Conservation (phyloP, 2,888 invertebrate genomes). For the Caenorhabditis sinica region DNA sequence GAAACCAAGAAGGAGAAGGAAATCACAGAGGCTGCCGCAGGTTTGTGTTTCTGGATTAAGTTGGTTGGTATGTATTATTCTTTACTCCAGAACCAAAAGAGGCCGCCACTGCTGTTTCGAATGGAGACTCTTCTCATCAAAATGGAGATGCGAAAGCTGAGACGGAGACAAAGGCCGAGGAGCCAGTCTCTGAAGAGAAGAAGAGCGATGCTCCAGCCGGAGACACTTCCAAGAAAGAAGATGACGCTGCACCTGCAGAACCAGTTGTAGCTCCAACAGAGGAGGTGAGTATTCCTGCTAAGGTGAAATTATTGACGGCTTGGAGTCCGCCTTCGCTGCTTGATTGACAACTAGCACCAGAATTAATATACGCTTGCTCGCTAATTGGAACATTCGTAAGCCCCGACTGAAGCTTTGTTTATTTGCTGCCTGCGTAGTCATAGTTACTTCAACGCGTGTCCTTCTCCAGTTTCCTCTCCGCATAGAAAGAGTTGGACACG, state of each 20-base stretch:
- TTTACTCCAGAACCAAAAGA: constrained; percentile 20
- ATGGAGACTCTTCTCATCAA: constrained; percentile 34
- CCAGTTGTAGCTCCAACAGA: neutral
- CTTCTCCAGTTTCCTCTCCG: too few relatives aligned
- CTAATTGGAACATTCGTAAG: too few relatives aligned
- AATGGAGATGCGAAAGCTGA: constrained; percentile 35
- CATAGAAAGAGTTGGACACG: too few relatives aligned
- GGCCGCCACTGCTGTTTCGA: constrained; percentile 10
- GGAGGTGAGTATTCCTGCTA: neutral
- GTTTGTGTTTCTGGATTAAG: constrained; percentile 3
- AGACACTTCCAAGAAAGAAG: constrained; percentile 2
- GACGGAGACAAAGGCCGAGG: constrained; percentile 11
- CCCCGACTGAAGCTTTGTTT: too few relatives aligned
- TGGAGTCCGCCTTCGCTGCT: too few relatives aligned
- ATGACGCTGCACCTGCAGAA: constrained; percentile 24
- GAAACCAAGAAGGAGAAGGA: constrained; percentile 42
- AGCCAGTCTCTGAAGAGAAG: constrained; percentile 18
- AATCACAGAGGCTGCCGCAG: neutral
- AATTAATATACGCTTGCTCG: too few relatives aligned
- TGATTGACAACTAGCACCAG: too few relatives aligned
- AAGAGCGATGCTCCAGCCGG: constrained; percentile 10
- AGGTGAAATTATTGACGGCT: neutral
- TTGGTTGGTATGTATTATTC: neutral
- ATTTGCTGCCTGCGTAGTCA: too few relatives aligned
- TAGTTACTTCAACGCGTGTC: too few relatives aligned